A percentile compares a stretch with the other conserved stretches of the same genome.
Evolutionary conservation across 1,140 invertebrate species (phyloP).

Genomic region (Thaumetopoea pityocampa): DNA sequence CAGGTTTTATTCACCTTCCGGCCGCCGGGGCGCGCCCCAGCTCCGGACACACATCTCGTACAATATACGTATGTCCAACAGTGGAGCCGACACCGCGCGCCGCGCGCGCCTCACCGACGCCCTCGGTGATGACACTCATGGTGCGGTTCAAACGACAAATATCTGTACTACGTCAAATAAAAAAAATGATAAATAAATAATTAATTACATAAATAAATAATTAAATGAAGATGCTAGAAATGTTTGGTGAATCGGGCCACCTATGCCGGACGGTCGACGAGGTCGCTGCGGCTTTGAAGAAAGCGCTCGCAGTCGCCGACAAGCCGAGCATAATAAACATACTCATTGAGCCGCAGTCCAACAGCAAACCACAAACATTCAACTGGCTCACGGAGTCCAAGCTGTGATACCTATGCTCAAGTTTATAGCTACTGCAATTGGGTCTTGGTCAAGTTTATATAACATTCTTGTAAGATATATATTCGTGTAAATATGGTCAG

Average conservation of each 20-base stretch:
- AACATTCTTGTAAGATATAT: no score
- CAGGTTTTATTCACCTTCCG: slow-evolving; percentile 60
- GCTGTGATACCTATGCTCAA: slow-evolving; percentile 79
- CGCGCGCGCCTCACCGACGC: no score
- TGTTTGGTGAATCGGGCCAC: slow-evolving; percentile 88
- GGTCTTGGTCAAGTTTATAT: background rate
- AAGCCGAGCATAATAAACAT: slow-evolving; percentile 93
- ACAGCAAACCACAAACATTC: slow-evolving; percentile 92
- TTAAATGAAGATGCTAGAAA: slow-evolving; percentile 89
- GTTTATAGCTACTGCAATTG: background rate
- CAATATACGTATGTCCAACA: slow-evolving; percentile 53
- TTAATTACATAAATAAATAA: no score
- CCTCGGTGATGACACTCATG: no score
- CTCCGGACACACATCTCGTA: slow-evolving; percentile 40
- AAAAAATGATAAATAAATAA: no score
- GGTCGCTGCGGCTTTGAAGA: slow-evolving; percentile 81
- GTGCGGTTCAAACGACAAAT: no score
- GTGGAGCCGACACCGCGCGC: slow-evolving; percentile 36
- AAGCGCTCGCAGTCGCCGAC: slow-evolving; percentile 81
- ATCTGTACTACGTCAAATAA: no score
- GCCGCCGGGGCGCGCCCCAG: slow-evolving; percentile 25
- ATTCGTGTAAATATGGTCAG: no score
- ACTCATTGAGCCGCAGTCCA: slow-evolving; percentile 90
- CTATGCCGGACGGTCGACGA: slow-evolving; percentile 86
- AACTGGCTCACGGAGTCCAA: slow-evolving; percentile 95